These are phyloP conservation scores for Hemiprocne comata DNA, from an alignment of 2,113 vertebrate species.

Conservation along the genomic window DNA sequence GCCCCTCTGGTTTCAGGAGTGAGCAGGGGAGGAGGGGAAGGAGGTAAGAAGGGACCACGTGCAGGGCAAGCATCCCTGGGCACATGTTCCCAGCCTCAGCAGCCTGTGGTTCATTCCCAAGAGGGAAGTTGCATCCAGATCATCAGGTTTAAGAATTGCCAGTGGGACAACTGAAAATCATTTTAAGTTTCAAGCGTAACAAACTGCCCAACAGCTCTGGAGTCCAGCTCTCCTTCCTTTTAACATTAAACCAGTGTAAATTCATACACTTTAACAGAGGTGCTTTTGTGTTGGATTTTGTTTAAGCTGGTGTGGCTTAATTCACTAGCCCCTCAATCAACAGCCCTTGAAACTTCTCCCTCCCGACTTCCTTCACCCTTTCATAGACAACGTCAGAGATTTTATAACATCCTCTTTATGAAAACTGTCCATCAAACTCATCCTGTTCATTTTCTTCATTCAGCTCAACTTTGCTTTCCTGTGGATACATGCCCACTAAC, in stretches of 20 bases:
- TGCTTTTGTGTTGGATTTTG: not conserved
- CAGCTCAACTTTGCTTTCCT: not conserved
- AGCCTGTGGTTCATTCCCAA: not conserved
- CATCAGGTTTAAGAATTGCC: not conserved
- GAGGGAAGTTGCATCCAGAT: not conserved
- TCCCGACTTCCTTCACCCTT: not conserved
- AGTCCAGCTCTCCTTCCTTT: not conserved
- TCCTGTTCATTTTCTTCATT: not conserved
- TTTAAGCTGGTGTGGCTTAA: not conserved
- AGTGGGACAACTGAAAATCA: not conserved
- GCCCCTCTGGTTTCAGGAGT: not conserved
- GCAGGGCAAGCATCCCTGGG: not conserved
- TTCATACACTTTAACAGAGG: not conserved
- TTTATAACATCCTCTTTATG: not conserved
- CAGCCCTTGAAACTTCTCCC: not conserved
- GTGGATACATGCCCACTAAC: not conserved
- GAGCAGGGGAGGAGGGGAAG: not conserved
- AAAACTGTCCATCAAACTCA: not conserved
- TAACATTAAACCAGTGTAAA: not conserved
- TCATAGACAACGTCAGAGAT: not conserved
- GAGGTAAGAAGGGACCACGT: not conserved
- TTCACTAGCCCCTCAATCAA: not conserved
- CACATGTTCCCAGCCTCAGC: accelerated
- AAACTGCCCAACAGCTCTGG: not conserved
- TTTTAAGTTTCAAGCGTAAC: not conserved